phyloP scores from a whole-genome alignment of 2,797 vertebrate genomes.

The Linurgus olivaceus region DNA sequence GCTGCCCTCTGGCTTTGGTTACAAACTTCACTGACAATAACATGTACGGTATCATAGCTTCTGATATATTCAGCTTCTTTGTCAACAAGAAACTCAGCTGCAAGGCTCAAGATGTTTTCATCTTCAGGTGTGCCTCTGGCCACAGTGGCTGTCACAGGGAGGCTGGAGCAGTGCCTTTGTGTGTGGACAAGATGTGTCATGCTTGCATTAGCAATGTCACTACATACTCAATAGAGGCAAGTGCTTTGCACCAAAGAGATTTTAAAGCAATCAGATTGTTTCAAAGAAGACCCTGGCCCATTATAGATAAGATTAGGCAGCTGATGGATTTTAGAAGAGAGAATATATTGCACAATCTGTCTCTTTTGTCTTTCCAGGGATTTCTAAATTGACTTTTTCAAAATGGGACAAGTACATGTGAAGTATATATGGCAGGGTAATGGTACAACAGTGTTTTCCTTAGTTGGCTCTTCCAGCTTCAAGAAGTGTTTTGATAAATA shows the following conservation, averaged over 20 bases:
- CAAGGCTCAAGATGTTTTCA: not conserved
- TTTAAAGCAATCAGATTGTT: not conserved
- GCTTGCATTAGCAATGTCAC: not conserved
- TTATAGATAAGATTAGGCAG: not conserved
- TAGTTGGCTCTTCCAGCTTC: not conserved
- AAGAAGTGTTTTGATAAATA: not conserved
- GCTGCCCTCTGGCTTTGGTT: not conserved
- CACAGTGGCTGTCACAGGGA: not conserved
- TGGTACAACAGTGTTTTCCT: not conserved
- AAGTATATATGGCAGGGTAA: not conserved
- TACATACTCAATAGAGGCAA: not conserved
- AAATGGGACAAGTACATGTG: not conserved
- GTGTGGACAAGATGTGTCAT: accelerated
- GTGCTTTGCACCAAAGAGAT: not conserved
- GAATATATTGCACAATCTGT: not conserved
- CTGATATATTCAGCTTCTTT: not conserved
- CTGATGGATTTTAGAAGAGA: not conserved
- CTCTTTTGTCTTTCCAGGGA: not conserved
- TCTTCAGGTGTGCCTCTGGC: not conserved
- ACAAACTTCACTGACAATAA: accelerated
- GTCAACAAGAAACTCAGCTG: not conserved
- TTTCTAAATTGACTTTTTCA: not conserved
- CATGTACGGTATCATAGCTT: accelerated
- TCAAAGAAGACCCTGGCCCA: not conserved
- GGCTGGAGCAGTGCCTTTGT: not conserved